Conservation (phyloP, 1,140 invertebrate genomes). For the Drosophila nebulosa region DNA sequence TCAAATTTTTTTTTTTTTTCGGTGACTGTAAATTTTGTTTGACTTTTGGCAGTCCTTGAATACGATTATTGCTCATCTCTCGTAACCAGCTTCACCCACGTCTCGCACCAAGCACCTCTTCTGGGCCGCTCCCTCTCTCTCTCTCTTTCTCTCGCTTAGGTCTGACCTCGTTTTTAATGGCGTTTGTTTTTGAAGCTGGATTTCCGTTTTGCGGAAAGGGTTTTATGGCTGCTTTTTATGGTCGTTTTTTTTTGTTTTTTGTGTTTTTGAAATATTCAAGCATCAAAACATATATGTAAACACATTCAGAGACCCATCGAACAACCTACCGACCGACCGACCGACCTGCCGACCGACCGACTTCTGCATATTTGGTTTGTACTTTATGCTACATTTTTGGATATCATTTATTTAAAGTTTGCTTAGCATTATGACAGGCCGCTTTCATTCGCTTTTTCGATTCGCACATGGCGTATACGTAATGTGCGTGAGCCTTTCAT, state of each 20-base stretch:
- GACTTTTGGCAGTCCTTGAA: constrained; percentile 70
- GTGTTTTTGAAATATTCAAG: constrained; percentile 45
- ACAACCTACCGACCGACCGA: background rate
- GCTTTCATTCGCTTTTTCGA: constrained; percentile 40
- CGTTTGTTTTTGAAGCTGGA: constrained; percentile 79
- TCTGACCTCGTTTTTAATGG: constrained; percentile 77
- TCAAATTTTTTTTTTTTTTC: constrained; percentile 35
- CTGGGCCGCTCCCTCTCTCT: background rate
- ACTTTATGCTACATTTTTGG: constrained; percentile 26
- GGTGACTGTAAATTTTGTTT: constrained; percentile 64
- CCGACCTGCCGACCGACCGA: background rate
- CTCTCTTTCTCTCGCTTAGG: constrained; percentile 30
- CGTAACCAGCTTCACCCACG: background rate
- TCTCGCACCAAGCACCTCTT: constrained; percentile 1
- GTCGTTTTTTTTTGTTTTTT: constrained; percentile 26
- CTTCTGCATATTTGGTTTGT: constrained; percentile 8
- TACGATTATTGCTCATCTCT: constrained; percentile 38
- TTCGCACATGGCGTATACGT: constrained; percentile 63
- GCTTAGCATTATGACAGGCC: constrained; percentile 58
- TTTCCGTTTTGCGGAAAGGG: constrained; percentile 76
- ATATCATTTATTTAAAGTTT: constrained; percentile 75
- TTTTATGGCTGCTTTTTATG: constrained; percentile 77
- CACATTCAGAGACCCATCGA: background rate
- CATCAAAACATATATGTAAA: constrained; percentile 7
- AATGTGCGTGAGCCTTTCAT: constrained; percentile 52